Conservation (phyloP, 2,113 vertebrate genomes). For the Sorex fumeus region DNA sequence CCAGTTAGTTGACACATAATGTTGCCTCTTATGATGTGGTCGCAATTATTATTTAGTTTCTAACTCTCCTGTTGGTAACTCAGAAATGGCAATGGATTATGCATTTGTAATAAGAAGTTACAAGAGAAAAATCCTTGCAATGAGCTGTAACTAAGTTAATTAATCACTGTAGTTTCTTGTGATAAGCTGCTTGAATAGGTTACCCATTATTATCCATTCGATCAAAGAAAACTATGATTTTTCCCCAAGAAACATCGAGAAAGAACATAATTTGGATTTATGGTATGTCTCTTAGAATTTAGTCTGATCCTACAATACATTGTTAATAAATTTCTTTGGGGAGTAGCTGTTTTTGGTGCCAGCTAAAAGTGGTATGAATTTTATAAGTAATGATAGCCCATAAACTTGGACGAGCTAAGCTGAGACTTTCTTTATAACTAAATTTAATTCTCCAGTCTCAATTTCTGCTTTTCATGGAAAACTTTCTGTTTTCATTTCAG, state of each 20-base stretch:
- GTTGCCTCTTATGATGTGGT: not conserved
- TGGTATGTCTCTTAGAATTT: conserved; percentile 53
- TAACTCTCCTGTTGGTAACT: conserved; percentile 9
- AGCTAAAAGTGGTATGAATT: conserved; percentile 24
- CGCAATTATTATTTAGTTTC: not conserved
- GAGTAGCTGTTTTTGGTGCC: conserved; percentile 33
- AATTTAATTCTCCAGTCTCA: not conserved
- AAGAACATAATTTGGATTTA: conserved; percentile 69
- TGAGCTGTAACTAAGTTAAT: conserved; percentile 15
- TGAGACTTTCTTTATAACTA: conserved; percentile 23
- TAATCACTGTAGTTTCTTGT: conserved; percentile 33
- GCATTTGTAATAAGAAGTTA: conserved; percentile 57
- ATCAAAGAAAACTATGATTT: conserved; percentile 45
- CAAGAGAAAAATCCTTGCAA: not conserved
- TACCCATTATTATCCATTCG: conserved; percentile 10
- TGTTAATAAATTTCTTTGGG: conserved; percentile 43
- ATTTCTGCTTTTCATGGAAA: conserved; percentile 47
- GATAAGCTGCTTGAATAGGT: conserved; percentile 15
- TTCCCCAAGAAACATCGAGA: conserved; percentile 13
- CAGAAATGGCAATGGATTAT: conserved; percentile 22
- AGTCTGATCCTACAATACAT: not conserved
- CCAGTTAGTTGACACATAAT: not conserved
- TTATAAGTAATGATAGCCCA: not conserved
- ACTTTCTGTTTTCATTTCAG: not conserved
- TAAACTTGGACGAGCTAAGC: not conserved